Conservation (phyloP, 2,797 vertebrate species). For the Anisognathus igniventris region DNA sequence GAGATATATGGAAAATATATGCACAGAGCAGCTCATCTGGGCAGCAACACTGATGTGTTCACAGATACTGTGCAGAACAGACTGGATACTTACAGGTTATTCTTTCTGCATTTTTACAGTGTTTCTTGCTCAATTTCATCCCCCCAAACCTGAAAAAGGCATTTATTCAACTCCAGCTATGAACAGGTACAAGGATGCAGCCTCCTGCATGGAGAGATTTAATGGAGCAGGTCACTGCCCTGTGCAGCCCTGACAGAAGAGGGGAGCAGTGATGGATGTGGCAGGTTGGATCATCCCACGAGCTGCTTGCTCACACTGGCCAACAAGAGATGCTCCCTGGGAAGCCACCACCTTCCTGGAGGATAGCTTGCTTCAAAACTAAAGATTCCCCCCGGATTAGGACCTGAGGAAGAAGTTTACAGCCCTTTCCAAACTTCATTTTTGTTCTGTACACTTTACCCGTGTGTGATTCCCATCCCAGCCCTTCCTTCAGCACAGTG, state of each 20-base stretch:
- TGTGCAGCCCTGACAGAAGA: background rate
- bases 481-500: accelerated
- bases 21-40: background rate
- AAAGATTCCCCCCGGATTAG: background rate
- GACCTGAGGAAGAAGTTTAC: background rate
- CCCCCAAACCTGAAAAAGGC: background rate
- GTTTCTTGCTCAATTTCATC: background rate
- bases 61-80: background rate
- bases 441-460: background rate
- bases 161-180: background rate
- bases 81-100: background rate
- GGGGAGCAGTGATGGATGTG: background rate
- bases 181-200: background rate
- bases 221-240: background rate
- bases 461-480: accelerated
- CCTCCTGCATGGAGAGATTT: background rate
- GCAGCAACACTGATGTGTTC: background rate
- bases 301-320: background rate
- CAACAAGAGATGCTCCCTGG: background rate
- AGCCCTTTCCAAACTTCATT: background rate
- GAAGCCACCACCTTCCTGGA: background rate
- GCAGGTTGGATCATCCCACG: background rate
- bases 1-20: background rate
- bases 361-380: background rate
- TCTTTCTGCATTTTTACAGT: background rate